Base-by-base conservation (phyloP, 2,113 vertebrate species). In the Odontesthes bonariensis region DNA sequence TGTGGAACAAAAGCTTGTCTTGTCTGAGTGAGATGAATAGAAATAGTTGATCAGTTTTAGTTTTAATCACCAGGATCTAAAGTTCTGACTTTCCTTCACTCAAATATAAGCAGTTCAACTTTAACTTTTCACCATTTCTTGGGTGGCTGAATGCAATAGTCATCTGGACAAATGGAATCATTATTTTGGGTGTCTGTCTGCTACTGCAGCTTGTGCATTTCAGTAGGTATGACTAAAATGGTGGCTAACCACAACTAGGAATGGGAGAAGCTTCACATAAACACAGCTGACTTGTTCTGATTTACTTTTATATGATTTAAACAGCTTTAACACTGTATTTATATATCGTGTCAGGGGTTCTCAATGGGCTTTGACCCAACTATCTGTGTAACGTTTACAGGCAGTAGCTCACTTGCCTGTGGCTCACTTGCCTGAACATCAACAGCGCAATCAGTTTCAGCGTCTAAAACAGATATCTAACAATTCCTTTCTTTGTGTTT, bases 161-260 rank as follows among this genome's bases (percentile, higher is more conserved):
- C 84, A 81, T 88, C 72, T 87, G 83, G 67, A 86, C 54, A 44
- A 73, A 69, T 84, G 63, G 71, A 73, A 80, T 76, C n/a, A 80
- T 85, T 85, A 49, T 84, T 81, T 38, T 81, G 63, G 70, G 79
- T 82, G 80, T 85, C 77, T 89, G 79, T 82, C 76, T 81, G 62
- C 72, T 82, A 6, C 75, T 74, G 75, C 10, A 60, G 82, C 79
- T 71, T 66, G 68, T 84, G 75, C 67, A 55, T 63, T 73, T 35
- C 60, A 81, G 82, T 84, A 90, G 84, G 78, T 86, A 88, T 89
- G 88, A 88, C 75, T 90, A 76, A 86, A 73, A 76, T 27, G 67
- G 69, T 38, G 89, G 90, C 55, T 67, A 68, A 81, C 92, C 88
- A 79, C 86, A 91, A 74, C 67, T 78, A 88, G 87, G 87, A 67